phyloP scores from a whole-genome alignment of 2,797 vertebrate genomes.

The Neomorphus geoffroyi region DNA sequence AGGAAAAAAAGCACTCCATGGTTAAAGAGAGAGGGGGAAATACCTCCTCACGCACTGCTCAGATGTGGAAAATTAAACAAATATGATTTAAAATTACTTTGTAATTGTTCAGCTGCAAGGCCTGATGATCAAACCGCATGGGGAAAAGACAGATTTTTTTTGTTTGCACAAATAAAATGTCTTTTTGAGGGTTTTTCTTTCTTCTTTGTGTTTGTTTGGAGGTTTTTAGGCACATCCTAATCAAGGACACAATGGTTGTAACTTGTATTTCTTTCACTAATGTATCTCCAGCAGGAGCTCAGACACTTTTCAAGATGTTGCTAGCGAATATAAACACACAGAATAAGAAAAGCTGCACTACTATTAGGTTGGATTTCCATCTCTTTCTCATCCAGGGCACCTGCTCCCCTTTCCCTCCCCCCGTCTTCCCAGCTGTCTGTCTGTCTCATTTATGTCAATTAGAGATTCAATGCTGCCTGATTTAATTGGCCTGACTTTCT shows the following conservation, averaged over 20 bases:
- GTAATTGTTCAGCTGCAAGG: neutral
- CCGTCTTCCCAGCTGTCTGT: slow-evolving; percentile 73
- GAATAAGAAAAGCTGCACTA: neutral
- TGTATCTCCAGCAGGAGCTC: neutral
- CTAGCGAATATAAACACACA: neutral
- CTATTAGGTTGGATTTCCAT: slow-evolving; percentile 57
- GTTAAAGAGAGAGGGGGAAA: neutral
- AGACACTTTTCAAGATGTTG: neutral
- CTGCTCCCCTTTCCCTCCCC: slow-evolving; percentile 68
- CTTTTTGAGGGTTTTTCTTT: neutral
- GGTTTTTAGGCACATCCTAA: neutral
- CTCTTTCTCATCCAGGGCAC: slow-evolving; percentile 65
- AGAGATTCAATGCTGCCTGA: slow-evolving; percentile 73
- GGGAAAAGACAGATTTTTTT: neutral
- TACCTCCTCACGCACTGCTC: neutral
- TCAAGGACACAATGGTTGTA: neutral
- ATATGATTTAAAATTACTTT: neutral
- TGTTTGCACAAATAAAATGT: neutral
- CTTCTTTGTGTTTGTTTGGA: neutral
- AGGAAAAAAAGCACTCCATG: neutral
- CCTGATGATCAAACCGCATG: neutral
- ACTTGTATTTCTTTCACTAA: slow-evolving; percentile 1
- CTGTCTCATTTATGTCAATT: slow-evolving; percentile 80
- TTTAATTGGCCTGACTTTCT: slow-evolving; percentile 75
- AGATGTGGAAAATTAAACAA: slow-evolving; percentile 48